Base-by-base conservation (phyloP, 1,140 invertebrate species). In the Drosophila pandora region DNA sequence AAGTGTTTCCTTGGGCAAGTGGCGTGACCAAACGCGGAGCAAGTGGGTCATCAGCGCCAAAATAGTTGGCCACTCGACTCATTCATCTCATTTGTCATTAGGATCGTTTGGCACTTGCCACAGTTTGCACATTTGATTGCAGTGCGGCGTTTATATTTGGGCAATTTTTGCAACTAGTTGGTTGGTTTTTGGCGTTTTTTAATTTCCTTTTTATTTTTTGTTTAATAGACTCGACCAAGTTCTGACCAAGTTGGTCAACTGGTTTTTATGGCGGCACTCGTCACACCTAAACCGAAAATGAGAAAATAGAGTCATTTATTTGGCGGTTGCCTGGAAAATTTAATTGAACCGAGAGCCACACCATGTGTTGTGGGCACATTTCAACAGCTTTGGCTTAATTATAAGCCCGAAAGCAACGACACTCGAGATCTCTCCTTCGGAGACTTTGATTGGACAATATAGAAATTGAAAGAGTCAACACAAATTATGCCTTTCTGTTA, bases 381-480 rank as follows among this genome's bases (percentile, higher is more conserved):
- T 70, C 67, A 70, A 70, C 67, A 70, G 67, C 67, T 70, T 70
- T 69, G 67, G 67, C 67, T 70, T 70, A 70, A 70, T 70, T 70
- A 69, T 70, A 70, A 70, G 64, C 65, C 52, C 41, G 17, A 30
- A 17, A 34, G 17, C 32, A 17, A 32, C 63, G 65, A 69, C 65
- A 69, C 67, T 70, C 39, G 64, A 70, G 52, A 41, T 39, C 17
- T 43, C 28, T 7, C 41, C 32, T 21, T 25, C 32, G 17, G 25
- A 21, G 25, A 49, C 34, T 47, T 57, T 69, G 64, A 70, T 70
- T 70, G 67, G 67, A 69, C 67, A 57, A 70, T 70, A 21, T 43
- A 69, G 67, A 70, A 57, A 70, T 32, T 57, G 52, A 70, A 70
- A 70, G 67, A 70, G 67, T 69, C 67, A 70, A 70, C 67, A 70